phyloP scores from a whole-genome alignment of 2,113 vertebrate genomes.

The Peucedramus taeniatus region DNA sequence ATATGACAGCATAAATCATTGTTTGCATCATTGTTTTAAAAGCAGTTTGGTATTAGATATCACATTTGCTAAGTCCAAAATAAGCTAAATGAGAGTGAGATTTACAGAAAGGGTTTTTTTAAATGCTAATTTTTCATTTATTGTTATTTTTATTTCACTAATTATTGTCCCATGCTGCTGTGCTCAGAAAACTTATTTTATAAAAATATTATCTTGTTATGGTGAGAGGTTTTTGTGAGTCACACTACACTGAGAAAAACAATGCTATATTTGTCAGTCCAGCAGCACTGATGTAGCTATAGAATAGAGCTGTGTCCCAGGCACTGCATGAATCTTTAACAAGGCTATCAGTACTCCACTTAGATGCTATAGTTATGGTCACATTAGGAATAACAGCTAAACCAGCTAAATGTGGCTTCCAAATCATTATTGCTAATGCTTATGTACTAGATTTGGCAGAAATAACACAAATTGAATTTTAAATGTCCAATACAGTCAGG shows the following conservation, averaged over 20 bases:
- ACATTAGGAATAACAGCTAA: constrained; percentile 5
- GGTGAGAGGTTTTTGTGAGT: not conserved
- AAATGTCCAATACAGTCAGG: not conserved
- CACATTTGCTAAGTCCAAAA: not conserved
- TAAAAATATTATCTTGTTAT: not conserved
- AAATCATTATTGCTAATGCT: constrained; percentile 46
- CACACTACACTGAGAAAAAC: not conserved
- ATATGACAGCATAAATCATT: not conserved
- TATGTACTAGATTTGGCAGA: constrained; percentile 5
- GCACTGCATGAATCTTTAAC: constrained; percentile 55
- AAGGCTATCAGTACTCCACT: constrained; percentile 3
- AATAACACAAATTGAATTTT: constrained; percentile 46
- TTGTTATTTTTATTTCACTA: not conserved
- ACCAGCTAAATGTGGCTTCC: not conserved
- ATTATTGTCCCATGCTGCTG: not conserved
- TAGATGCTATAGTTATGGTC: not conserved
- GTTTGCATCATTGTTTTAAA: not conserved
- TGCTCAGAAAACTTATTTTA: not conserved
- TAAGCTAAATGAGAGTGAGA: not conserved
- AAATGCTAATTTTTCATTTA: not conserved
- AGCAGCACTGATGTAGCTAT: not conserved
- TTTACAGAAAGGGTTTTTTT: not conserved
- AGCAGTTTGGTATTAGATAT: not conserved
- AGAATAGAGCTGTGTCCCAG: not conserved
- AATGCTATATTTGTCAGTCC: not conserved